Evolutionary conservation across 1,140 invertebrate genomes (phyloP).

Genomic region (Drosophila neocordata): DNA sequence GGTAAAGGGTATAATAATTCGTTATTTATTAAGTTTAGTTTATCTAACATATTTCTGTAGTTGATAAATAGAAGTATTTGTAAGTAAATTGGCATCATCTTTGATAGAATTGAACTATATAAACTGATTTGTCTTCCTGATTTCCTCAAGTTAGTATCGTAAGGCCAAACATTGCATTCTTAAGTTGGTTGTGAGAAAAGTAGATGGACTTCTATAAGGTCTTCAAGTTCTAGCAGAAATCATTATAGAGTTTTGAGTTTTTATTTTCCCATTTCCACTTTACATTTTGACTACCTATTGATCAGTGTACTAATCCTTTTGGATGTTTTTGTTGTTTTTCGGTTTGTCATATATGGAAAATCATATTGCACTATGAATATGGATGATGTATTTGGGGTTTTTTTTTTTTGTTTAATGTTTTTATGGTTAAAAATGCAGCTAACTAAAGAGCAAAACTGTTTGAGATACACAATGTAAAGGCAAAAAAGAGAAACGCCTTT

Average conservation of each 20-base stretch:
- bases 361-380: constrained; percentile 75
- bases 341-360: constrained; percentile 66
- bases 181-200: too few relatives aligned
- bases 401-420: constrained; percentile 63
- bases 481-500: constrained; percentile 43
- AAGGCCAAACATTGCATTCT: too few relatives aligned
- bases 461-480: constrained; percentile 66
- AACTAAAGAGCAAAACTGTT: constrained; percentile 52
- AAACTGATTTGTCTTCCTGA: too few relatives aligned
- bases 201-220: too few relatives aligned
- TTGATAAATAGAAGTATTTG: too few relatives aligned
- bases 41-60: too few relatives aligned
- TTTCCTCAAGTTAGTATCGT: too few relatives aligned
- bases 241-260: background rate
- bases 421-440: constrained; percentile 74
- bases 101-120: too few relatives aligned
- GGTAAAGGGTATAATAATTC: too few relatives aligned
- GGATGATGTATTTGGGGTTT: constrained; percentile 74
- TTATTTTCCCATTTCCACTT: background rate
- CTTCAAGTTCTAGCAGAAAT: too few relatives aligned
- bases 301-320: constrained; percentile 38
- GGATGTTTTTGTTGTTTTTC: constrained; percentile 40
- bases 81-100: too few relatives aligned
- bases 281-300: background rate
- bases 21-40: too few relatives aligned